A percentile compares a stretch with the other conserved stretches of the same genome.
These are phyloP conservation scores for Rhynchonycteris naso DNA, from an alignment of 2,797 vertebrate species.

Conservation along the genomic window DNA sequence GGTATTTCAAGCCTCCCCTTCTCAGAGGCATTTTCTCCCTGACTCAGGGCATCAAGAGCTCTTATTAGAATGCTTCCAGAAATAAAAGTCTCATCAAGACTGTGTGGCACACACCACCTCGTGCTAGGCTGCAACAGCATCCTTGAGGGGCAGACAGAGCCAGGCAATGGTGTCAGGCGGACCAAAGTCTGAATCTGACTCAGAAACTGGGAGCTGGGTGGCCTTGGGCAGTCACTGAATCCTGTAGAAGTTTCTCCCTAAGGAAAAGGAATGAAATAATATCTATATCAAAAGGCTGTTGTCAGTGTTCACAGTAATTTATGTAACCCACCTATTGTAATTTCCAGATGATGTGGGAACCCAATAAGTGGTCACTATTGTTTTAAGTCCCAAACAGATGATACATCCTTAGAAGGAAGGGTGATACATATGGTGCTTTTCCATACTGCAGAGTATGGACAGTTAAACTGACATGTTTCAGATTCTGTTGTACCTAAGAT, in stretches of 20 bases:
- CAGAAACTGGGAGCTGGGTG: background rate
- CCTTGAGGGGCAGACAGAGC: accelerated
- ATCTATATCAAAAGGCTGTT: background rate
- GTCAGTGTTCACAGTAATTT: background rate
- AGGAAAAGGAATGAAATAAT: background rate
- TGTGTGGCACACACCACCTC: accelerated
- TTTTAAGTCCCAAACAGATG: background rate
- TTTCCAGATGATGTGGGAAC: background rate
- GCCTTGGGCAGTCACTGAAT: background rate
- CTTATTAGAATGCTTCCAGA: background rate
- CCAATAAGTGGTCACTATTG: background rate
- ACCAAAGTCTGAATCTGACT: background rate
- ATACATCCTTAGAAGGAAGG: background rate
- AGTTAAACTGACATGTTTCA: background rate
- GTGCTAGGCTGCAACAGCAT: accelerated
- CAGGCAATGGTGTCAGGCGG: background rate
- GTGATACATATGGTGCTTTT: background rate
- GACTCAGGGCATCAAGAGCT: background rate
- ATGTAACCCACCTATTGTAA: background rate
- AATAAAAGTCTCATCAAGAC: background rate
- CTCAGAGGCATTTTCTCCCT: background rate
- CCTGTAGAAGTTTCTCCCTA: background rate
- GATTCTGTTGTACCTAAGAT: background rate
- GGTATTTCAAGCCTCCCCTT: background rate
- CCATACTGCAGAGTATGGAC: background rate